Base-by-base conservation (phyloP, 2,113 vertebrate genomes). In the Abramis brama region DNA sequence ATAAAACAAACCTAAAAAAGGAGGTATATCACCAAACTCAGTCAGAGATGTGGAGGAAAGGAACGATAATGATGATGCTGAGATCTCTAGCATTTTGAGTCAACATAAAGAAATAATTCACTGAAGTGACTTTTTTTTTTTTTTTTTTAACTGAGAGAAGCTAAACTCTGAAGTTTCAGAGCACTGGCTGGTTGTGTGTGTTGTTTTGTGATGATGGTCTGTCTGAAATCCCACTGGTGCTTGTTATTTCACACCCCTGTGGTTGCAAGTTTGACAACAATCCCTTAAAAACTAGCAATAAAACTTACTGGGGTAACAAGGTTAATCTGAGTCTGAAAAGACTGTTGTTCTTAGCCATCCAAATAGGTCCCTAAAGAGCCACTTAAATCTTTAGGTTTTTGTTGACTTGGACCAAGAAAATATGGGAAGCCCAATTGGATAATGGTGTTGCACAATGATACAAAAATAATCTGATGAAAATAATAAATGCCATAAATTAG, bases 161-260 rank as follows among this genome's bases (percentile, higher is more conserved):
- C 92, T 87, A 87, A 91, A 91, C 43, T 52, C 27, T 87, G 86
- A 82, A 62, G 36, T 81, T 87, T 82, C 83, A 85, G 52, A 73
- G 71, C 52, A 55, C 62, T 82, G 62, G 36, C 57, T 88, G 77
- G 83, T 79, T 59, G 80, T 89, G 85, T 84, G 86, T 82, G 43
- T 43, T 36, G 33, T 81, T 27, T 74, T 79, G 68, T 71, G 88
- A 86, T 83, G 85, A 78, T 64, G 86, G 86, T 89, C 89, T 52
- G 52, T 74, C 71, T 88, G 91, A 93, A 95, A 93, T 94, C 94
- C 94, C 94, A 90, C 93, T 92, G 93, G 94, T 94, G 94, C 94
- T 95, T 95, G 93, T 95, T 96, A 96, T 95, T 94, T 95, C 93
- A 93, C 93, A 94, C 93, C 94, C 94, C 94, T 89, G 94, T 91